A percentile compares a stretch with the other conserved stretches of the same genome.
phyloP scores from a whole-genome alignment of 2,113 vertebrate species.

The Ariopsis seemanni region DNA sequence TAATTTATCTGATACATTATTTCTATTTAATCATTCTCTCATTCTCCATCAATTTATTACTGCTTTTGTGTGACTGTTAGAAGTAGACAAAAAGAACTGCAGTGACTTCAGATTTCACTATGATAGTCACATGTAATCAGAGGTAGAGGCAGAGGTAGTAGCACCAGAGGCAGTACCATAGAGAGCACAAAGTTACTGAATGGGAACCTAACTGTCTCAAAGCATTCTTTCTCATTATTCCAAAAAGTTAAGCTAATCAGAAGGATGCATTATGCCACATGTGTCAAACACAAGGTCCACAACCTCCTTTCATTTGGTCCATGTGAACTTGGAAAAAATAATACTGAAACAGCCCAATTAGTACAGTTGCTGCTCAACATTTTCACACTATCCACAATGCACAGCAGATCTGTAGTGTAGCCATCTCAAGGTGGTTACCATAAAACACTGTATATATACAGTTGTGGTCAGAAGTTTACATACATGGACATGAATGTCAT shows the following conservation, averaged over 20 bases:
- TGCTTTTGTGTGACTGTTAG: not conserved
- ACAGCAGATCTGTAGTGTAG: not conserved
- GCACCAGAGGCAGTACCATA: not conserved
- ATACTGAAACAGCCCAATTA: not conserved
- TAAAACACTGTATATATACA: not conserved
- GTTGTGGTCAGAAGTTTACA: no score
- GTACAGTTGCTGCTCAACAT: not conserved
- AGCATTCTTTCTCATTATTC: not conserved
- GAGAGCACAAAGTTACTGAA: not conserved
- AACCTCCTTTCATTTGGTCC: not conserved
- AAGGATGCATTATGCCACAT: not conserved
- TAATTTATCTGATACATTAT: not conserved
- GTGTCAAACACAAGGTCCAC: not conserved
- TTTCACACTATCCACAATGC: not conserved
- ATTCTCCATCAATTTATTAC: not conserved
- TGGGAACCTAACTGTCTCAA: not conserved
- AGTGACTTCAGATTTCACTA: not conserved
- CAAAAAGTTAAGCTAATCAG: not conserved
- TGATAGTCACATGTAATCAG: not conserved
- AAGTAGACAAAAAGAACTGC: not conserved
- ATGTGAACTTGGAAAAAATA: not conserved
- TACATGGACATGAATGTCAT: no score
- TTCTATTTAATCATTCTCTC: not conserved
- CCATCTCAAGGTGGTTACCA: not conserved
- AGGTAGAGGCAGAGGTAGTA: not conserved